Percentiles rank a stretch among this genome's conserved stretches.
Evolutionary conservation across 2,888 invertebrate species (phyloP).

Genomic region (Galerucella nymphaeae): DNA sequence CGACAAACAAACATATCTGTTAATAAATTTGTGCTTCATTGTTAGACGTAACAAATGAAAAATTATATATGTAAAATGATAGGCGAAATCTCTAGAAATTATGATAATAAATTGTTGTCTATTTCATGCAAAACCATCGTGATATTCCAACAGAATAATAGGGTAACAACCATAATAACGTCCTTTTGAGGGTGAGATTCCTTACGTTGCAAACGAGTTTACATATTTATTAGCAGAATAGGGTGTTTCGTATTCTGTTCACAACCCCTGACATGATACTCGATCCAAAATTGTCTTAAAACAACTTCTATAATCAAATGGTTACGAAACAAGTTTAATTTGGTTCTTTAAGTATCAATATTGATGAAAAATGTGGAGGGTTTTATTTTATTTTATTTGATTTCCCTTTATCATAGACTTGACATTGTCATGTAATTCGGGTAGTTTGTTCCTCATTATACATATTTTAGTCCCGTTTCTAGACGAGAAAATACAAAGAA

Average conservation of each 20-base stretch:
- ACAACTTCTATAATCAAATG: neutral
- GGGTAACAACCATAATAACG: conserved; percentile 31
- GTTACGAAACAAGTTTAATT: neutral
- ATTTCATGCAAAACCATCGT: conserved; percentile 5
- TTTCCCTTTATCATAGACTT: too few species aligned
- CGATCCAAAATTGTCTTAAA: neutral
- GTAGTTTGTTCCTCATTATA: too few species aligned
- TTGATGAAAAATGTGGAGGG: too few species aligned
- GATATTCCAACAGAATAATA: conserved; percentile 30
- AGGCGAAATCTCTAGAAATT: neutral
- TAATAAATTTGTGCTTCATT: too few species aligned
- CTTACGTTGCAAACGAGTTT: conserved; percentile 31
- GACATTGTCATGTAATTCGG: too few species aligned
- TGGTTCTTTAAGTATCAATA: too few species aligned
- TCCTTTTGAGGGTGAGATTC: conserved; percentile 26
- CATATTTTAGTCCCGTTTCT: neutral
- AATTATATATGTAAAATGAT: neutral
- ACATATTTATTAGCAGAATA: conserved; percentile 29
- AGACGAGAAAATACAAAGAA: conserved; percentile 14
- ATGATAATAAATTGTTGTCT: conserved; percentile 9
- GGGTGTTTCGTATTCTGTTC: conserved; percentile 13
- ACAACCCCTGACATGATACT: conserved; percentile 6
- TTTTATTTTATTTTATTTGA: too few species aligned
- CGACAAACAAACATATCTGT: too few species aligned
- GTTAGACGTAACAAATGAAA: too few species aligned